Evolutionary conservation across 2,888 invertebrate genomes (phyloP), one percentile per base, ranked within the genome.

Genomic region (Andrena marginata): DNA sequence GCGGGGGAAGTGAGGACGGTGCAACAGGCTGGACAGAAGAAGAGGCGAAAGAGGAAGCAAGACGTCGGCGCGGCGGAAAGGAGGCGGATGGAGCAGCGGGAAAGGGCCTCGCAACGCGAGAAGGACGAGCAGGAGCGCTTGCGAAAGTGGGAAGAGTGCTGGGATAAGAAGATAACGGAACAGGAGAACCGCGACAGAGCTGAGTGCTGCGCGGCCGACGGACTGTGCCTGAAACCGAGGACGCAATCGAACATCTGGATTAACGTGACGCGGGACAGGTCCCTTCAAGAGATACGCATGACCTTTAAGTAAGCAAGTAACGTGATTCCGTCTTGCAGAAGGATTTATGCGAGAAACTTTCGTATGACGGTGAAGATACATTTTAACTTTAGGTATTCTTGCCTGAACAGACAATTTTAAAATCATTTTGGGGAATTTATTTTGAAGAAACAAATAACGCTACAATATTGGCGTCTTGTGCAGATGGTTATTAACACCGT

Each of bases 181-280:
- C 73, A 89, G 13, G 90, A 91, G 54, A 76, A 80, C 16, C 59
- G 71, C 8, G 87, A 90, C 8, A 68, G 84, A 7, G 73, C 63
- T 6, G 80, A 88, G 49, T 88, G 89, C 35, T 89, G 87, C 70
- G 33, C 60, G 42, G 79, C 77, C 0, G 51, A 75, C 2, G 84
- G 80, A 8, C 79, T 85, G 23, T 88, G 64, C 59, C 29, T 77
- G 1, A 85, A 78, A 49, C 90, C 90, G 2, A 88, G 72, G 63
- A 81, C 86, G 0, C 88, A 88, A 42, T 81, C 87, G 6, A 91
- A 90, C 54, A 77, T 92, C 33, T 92, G 91, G 90, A 72, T 90
- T 6, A 87, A 90, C 56, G 84, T 89, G 2, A 67, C 77, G 2
- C 73, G 80, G 26, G 90, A 87, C 29, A 87, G 89, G 68, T 85